Percentiles rank a stretch among this genome's conserved stretches.
Evolutionary conservation across 2,888 invertebrate genomes (phyloP).

Genomic region (Calliphora vomitoria): DNA sequence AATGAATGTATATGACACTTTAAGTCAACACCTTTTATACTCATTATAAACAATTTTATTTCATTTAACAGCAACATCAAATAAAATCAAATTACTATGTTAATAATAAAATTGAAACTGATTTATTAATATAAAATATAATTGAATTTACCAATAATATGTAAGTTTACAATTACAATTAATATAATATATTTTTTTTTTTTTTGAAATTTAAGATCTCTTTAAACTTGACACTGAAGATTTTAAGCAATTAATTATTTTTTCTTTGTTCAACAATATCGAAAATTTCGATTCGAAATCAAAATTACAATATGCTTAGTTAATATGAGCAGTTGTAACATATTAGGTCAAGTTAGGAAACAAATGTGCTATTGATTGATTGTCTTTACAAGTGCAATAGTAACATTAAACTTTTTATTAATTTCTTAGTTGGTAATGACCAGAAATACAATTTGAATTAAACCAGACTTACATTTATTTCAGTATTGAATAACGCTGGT

Average conservation of each 20-base stretch:
- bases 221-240: constrained; percentile 58
- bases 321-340: constrained; percentile 22
- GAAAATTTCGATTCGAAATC: no score
- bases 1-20: no score
- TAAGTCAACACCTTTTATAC: no score
- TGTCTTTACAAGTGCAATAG: no score
- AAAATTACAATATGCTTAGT: constrained; percentile 17
- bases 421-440: no score
- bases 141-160: constrained; percentile 10
- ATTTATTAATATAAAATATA: not conserved
- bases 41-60: no score
- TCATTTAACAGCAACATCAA: no score
- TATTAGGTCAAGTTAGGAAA: constrained; percentile 51
- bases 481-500: no score
- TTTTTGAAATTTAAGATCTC: constrained; percentile 34
- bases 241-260: not conserved
- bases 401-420: no score
- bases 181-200: not conserved
- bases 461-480: no score
- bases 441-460: no score
- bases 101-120: not conserved
- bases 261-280: not conserved
- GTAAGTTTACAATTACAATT: constrained; percentile 45
- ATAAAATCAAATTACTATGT: constrained; percentile 13
- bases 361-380: not conserved